phyloP scores from a whole-genome alignment of 2,113 vertebrate genomes.

The Lycocorax pyrrhopterus region DNA sequence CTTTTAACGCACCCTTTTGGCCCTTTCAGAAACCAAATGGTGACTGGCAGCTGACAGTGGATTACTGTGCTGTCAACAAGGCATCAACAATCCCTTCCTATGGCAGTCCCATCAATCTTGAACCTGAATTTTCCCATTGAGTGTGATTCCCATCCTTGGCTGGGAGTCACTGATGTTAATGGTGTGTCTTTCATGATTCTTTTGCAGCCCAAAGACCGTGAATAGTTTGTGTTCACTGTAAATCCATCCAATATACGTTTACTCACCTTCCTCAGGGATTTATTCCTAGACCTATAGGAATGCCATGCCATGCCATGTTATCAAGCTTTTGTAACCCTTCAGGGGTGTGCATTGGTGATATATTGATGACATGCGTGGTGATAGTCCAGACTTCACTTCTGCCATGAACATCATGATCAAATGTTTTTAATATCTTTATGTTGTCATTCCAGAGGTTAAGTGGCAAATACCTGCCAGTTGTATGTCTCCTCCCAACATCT shows the following conservation, averaged over 20 bases:
- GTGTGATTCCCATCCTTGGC: neutral
- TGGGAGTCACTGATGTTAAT: neutral
- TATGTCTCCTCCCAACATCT: neutral
- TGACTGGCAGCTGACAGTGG: neutral
- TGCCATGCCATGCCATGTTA: neutral
- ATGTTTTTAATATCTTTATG: neutral
- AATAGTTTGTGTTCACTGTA: neutral
- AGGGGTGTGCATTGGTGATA: neutral
- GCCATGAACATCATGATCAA: too few relatives aligned
- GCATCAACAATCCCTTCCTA: neutral
- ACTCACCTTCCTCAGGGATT: neutral
- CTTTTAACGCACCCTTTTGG: neutral
- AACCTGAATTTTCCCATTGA: neutral
- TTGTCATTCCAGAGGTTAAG: neutral
- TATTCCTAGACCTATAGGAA: neutral
- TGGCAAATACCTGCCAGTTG: neutral
- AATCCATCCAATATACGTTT: neutral
- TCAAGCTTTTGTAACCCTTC: neutral
- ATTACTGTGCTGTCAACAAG: neutral
- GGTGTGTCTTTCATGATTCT: neutral
- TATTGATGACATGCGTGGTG: neutral
- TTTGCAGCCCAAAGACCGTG: fast-evolving
- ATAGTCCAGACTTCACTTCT: neutral
- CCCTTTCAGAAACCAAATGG: neutral
- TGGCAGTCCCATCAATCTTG: neutral